Evolutionary conservation across 2,113 vertebrate species (phyloP).

Genomic region (Sinocyclocheilus rhinocerous): DNA sequence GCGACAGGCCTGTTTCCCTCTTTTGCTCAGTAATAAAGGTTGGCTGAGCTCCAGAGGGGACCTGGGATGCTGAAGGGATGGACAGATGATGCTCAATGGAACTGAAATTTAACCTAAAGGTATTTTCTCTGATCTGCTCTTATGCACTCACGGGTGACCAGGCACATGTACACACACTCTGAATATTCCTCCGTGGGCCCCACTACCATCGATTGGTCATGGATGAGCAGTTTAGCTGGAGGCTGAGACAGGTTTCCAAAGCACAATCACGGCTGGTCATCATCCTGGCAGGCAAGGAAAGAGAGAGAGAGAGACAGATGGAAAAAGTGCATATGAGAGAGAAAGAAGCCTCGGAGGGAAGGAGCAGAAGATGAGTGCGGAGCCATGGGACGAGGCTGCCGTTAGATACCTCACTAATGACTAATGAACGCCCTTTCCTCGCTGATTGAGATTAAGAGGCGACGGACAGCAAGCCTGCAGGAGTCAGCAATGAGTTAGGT

Average conservation of each 20-base stretch:
- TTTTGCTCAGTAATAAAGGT: conserved; percentile 46
- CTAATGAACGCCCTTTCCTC: conserved; percentile 53
- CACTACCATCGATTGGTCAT: conserved; percentile 47
- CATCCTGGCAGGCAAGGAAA: not conserved
- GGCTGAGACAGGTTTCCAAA: conserved; percentile 52
- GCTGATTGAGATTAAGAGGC: conserved; percentile 72
- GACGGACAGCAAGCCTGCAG: conserved; percentile 59
- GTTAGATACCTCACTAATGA: conserved; percentile 67
- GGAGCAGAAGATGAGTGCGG: conserved; percentile 8
- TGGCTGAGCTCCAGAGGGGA: conserved; percentile 18
- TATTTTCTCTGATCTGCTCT: conserved; percentile 51
- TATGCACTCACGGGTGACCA: conserved; percentile 44
- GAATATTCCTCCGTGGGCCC: conserved; percentile 11
- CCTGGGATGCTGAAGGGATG: conserved; percentile 22
- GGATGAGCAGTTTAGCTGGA: conserved; percentile 49
- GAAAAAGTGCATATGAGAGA: not conserved
- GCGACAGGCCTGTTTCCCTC: conserved; percentile 27
- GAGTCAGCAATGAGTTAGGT: conserved; percentile 65
- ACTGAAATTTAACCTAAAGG: conserved; percentile 44
- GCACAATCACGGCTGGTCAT: conserved; percentile 54
- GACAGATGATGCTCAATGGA: conserved; percentile 38
- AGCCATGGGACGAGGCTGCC: conserved; percentile 46
- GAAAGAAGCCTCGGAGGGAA: conserved; percentile 35
- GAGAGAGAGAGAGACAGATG: conserved; percentile 17
- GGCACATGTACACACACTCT: not conserved